A percentile compares a stretch with the other conserved stretches of the same genome.
Conservation (phyloP, 2,797 vertebrate species). For the Parambassis ranga region DNA sequence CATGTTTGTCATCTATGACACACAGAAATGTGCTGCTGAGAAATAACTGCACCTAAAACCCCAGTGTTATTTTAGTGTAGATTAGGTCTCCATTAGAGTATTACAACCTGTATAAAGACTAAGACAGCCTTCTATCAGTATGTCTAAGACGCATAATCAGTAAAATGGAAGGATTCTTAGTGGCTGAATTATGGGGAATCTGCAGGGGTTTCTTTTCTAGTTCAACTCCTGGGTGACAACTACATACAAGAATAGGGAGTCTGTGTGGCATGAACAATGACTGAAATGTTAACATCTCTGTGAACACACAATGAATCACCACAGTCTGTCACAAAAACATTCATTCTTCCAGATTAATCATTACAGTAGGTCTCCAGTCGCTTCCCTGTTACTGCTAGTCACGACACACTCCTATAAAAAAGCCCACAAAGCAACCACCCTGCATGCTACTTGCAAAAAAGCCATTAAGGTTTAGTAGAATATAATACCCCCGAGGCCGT, state of each 20-base stretch:
- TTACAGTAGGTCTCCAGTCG: constrained; percentile 53
- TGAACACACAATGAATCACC: constrained; percentile 65
- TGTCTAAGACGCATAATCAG: constrained; percentile 54
- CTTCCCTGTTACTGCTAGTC: constrained; percentile 64
- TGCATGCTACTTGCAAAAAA: constrained; percentile 8
- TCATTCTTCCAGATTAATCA: constrained; percentile 66
- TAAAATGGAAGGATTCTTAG: constrained; percentile 58
- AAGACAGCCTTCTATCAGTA: constrained; percentile 44
- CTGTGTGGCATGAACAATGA: constrained; percentile 64
- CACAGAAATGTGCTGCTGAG: constrained; percentile 5
- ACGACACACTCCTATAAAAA: constrained; percentile 56
- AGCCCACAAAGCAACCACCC: constrained; percentile 40
- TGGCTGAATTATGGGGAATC: constrained; percentile 39
- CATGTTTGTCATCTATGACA: background rate
- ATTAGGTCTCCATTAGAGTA: constrained; percentile 36
- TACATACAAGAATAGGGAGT: constrained; percentile 45
- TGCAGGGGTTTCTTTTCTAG: constrained; percentile 16
- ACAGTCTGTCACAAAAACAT: constrained; percentile 43
- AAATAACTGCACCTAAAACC: constrained; percentile 20
- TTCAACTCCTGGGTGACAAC: constrained; percentile 24
- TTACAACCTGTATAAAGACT: constrained; percentile 40
- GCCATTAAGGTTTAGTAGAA: constrained; percentile 22
- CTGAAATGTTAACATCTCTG: constrained; percentile 62
- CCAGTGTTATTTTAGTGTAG: constrained; percentile 31
- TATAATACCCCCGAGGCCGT: constrained; percentile 17